Evolutionary conservation across 2,113 vertebrate species (phyloP).

Genomic region (Cryptomyrus ogoouensis): DNA sequence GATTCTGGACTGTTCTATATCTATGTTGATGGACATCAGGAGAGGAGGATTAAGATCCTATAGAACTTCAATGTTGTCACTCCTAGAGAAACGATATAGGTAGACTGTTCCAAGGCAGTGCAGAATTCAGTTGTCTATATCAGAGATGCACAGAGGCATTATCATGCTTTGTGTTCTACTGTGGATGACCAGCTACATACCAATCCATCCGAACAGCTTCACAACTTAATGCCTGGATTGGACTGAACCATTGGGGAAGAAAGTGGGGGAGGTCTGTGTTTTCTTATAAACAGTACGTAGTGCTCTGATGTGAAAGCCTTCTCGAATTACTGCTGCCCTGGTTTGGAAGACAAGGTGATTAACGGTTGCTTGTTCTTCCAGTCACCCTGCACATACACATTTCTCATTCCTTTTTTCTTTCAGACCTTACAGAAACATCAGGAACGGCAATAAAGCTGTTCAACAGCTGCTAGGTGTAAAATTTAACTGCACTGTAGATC

Average conservation of each 20-base stretch:
- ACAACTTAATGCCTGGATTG: neutral
- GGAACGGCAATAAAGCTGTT: neutral
- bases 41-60: neutral
- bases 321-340: neutral
- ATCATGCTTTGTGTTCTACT: neutral
- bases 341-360: neutral
- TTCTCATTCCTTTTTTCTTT: neutral
- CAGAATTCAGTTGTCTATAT: neutral
- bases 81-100: neutral
- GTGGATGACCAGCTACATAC: neutral
- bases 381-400: neutral
- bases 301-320: neutral
- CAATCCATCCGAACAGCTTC: neutral
- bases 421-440: neutral
- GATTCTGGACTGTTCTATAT: neutral
- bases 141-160: neutral
- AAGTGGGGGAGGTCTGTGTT: neutral
- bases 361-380: neutral
- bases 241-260: neutral
- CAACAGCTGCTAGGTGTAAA: neutral
- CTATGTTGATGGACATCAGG: neutral
- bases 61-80: neutral
- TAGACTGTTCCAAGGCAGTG: neutral
- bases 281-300: neutral
- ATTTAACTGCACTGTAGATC: neutral